Conservation (phyloP, 2,797 vertebrate species). For the Loriculus beryllinus region DNA sequence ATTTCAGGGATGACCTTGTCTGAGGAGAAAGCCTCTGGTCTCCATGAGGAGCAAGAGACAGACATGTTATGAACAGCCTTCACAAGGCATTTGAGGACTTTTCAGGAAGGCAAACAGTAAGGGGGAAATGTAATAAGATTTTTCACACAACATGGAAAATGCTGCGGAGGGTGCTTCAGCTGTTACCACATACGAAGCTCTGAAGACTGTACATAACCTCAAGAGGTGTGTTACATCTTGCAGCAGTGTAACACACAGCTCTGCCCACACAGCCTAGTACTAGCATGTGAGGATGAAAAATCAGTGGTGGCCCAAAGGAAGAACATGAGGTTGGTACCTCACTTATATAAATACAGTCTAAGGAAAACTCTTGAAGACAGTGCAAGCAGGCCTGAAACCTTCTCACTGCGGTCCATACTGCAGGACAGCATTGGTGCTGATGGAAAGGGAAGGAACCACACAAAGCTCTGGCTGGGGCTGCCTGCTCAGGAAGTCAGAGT, state of each 20-base stretch:
- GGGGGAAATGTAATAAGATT: neutral
- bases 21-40: neutral
- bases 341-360: neutral
- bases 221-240: neutral
- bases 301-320: neutral
- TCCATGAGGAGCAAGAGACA: neutral
- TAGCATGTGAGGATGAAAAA: neutral
- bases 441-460: neutral
- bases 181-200: neutral
- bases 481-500: neutral
- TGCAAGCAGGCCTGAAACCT: neutral
- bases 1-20: neutral
- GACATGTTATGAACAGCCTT: neutral
- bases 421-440: neutral
- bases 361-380: neutral
- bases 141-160: neutral
- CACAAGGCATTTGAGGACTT: neutral
- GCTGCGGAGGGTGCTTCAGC: neutral
- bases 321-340: neutral
- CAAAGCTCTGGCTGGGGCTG: neutral
- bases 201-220: neutral
- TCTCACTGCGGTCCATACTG: rapidly evolving
- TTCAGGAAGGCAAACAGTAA: neutral
- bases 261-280: neutral
- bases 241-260: neutral